A percentile compares a stretch with the other conserved stretches of the same genome.
phyloP scores from a whole-genome alignment of 2,888 invertebrate genomes.

The Flexamia atlantica region DNA sequence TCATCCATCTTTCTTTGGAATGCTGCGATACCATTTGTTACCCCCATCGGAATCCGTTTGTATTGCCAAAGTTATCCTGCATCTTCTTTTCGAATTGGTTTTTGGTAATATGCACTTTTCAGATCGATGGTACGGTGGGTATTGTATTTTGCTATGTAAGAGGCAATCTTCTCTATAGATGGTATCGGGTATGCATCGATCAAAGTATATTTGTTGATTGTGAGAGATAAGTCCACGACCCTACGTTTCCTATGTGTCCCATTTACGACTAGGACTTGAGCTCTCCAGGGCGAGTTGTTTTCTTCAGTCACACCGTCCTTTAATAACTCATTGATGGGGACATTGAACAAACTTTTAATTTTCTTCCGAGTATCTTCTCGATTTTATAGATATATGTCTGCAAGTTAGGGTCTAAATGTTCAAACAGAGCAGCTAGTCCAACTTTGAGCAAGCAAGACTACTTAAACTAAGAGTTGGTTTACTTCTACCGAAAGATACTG shows the following conservation, averaged over 20 bases:
- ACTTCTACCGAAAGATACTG: neutral
- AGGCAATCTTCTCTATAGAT: neutral
- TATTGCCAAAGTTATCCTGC: neutral
- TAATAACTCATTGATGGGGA: neutral
- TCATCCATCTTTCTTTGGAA: neutral
- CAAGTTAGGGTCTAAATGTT: neutral
- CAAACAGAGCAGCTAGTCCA: neutral
- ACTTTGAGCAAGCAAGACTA: neutral
- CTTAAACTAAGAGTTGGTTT: neutral
- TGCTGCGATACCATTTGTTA: neutral
- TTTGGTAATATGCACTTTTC: neutral
- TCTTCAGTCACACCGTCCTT: slow-evolving; percentile 19
- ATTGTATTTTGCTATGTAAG: neutral
- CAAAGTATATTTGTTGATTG: slow-evolving; percentile 8
- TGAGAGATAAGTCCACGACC: neutral
- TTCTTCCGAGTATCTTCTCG: neutral
- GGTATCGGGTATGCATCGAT: neutral
- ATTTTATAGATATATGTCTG: neutral
- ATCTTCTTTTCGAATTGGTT: neutral
- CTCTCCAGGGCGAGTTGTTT: slow-evolving; percentile 42
- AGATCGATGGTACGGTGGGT: neutral
- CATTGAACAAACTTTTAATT: neutral
- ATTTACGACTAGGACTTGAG: neutral
- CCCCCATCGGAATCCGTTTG: neutral
- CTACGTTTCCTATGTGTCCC: neutral